Base-by-base conservation (phyloP, 2,888 invertebrate genomes). In the Cataglyphis cursor region DNA sequence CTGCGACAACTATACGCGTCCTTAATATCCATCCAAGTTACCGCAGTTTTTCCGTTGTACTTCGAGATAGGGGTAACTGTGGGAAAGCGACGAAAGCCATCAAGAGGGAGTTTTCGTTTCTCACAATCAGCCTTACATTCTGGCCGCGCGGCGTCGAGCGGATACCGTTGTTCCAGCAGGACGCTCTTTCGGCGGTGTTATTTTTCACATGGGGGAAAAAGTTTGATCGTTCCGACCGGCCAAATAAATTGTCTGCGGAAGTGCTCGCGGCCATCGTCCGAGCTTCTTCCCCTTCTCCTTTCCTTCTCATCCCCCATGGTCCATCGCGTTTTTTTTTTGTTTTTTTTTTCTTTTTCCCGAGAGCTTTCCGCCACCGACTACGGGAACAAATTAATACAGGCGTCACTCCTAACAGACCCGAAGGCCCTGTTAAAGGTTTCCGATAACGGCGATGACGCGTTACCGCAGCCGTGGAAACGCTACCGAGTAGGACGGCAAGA, bases 181-280 rank as follows among this genome's bases (percentile, higher is more conserved):
- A 85, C 84, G 89, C 88, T 51, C 48, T 91, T 90, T 90, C 88
- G 86, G 82, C 90, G 86, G 84, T 88, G 87, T 90, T 88, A 92
- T 92, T 92, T 92, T 91, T 91, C 90, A 90, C 88, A 82, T 88
- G 85, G 66, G 24, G 85, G 87, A 90, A 91, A 91, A 92, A 92
- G 90, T 92, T 92, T 88, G 89, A 92, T 91, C 89, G 88, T 87
- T 87, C 89, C 90, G 87, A 89, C 88, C 88, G 88, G 89, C 82
- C 88, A 91, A 91, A 92, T 91, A 92, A 91, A 92, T 91, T 90
- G 88, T 89, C 89, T 85, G 85, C 85, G 85, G 89, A 90, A 91
- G 88, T 88, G 82, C 87, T 76, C 82, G 64, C 86, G 78, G 85
- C 86, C 87, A 85, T 85, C 82, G 83, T 81, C 74, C 86, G 75